These are phyloP conservation scores for Nymphalis c-album DNA, from an alignment of 2,888 invertebrate species.

Conservation along the genomic window DNA sequence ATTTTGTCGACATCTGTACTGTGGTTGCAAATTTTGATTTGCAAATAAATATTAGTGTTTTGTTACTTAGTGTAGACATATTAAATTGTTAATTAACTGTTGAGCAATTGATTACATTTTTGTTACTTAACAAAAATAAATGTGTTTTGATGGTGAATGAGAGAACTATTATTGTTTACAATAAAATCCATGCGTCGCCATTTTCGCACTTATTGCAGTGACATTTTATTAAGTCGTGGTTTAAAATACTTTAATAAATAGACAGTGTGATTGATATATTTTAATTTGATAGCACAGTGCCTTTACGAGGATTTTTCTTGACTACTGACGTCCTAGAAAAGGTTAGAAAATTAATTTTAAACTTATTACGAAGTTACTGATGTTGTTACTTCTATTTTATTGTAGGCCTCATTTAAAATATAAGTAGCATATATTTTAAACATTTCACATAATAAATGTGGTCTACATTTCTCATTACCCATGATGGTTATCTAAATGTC, in stretches of 20 bases:
- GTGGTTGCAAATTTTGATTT: constrained; percentile 34
- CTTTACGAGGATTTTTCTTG: constrained; percentile 13
- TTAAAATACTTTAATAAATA: constrained; percentile 23
- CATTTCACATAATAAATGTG: not conserved
- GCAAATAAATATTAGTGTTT: constrained; percentile 23
- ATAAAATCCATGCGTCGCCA: constrained; percentile 51
- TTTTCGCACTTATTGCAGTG: constrained; percentile 51
- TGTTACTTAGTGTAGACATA: constrained; percentile 11
- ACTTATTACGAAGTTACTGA: constrained; percentile 16
- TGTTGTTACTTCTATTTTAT: not conserved
- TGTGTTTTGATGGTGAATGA: constrained; percentile 17
- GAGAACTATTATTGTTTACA: constrained; percentile 34
- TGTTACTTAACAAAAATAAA: constrained; percentile 2
- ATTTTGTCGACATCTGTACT: constrained; percentile 23
- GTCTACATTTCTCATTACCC: not conserved
- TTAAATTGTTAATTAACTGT: constrained; percentile 16
- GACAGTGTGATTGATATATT: constrained; percentile 25
- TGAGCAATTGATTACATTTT: constrained; percentile 1
- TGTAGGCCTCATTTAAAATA: not conserved
- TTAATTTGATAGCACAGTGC: constrained; percentile 7
- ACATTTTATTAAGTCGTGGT: constrained; percentile 34
- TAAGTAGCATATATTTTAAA: not conserved
- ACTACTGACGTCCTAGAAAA: constrained; percentile 22
- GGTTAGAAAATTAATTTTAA: constrained; percentile 17
- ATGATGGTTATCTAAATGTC: not conserved